Conservation (phyloP, 2,113 vertebrate genomes). For the Trachemys scripta region DNA sequence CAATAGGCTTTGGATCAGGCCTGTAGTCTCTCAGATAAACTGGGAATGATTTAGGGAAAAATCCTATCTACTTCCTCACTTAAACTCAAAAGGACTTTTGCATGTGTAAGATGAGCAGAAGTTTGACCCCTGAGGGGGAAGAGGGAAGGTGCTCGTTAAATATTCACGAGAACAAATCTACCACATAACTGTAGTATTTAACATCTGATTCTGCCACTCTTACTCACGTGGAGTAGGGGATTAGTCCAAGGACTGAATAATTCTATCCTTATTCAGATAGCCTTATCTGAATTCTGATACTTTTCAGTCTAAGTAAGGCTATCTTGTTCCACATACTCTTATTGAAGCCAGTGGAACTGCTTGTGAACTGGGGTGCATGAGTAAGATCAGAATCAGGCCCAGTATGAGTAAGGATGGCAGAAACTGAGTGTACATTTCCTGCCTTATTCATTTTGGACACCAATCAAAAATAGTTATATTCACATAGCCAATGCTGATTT, state of each 20-base stretch:
- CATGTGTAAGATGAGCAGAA: background rate
- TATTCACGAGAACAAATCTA: background rate
- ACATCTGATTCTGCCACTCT: background rate
- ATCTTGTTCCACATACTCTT: background rate
- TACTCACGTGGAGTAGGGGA: background rate
- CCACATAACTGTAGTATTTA: background rate
- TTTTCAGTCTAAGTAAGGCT: no score
- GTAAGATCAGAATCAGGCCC: background rate
- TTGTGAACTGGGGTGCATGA: background rate
- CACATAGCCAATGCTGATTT: background rate
- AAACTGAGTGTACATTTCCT: background rate
- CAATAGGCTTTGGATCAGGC: background rate
- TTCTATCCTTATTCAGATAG: no score
- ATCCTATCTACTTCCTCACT: background rate
- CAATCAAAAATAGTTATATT: background rate
- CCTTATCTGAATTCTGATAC: no score
- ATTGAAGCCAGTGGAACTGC: background rate
- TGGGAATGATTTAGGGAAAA: background rate
- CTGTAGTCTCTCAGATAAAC: background rate
- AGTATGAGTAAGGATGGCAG: background rate
- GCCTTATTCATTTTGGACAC: fast-evolving
- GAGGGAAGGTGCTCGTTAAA: background rate
- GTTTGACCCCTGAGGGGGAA: background rate
- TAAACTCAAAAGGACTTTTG: background rate
- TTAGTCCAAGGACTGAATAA: background rate